Base-by-base conservation (phyloP, 2,888 invertebrate genomes). In the Idaea biselata region DNA sequence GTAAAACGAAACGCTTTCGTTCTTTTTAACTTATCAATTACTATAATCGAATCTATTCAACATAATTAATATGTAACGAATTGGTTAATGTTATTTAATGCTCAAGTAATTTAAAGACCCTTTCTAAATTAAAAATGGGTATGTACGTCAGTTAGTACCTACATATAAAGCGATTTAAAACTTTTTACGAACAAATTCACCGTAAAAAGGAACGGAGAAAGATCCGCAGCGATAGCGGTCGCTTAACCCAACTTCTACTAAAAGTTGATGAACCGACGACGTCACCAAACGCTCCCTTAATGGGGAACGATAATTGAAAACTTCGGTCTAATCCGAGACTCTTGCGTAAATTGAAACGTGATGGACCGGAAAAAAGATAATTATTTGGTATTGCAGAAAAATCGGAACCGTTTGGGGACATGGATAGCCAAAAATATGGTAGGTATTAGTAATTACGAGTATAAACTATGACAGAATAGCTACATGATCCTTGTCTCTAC, bases 251-350 rank as follows among this genome's bases (percentile, higher is more conserved):
- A 54, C 44, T 83, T 79, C 68, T 67, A 75, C 81, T 76, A 84
- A 84, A 85, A 84, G 83, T 83, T 84, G 82, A 84, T 84, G 84
- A 80, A 80, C 71, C 75, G 73, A 66, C 61, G 76, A 73, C 77
- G 75, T 75, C 73, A 77, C 71, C 76, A 74, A 73, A 70, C 74
- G 74, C 76, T 75, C 73, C 75, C 76, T 77, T 83, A 86, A 86
- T 83, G 82, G 83, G 75, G n/a, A 71, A 78, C 84, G 82, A 86
- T 87, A 87, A 87, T 86, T 87, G 87, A 87, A 87, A 87, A 87
- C 85, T 86, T 87, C 77, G 80, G 82, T 83, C 83, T 85, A 84
- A 84, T 83, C 83, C 78, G 76, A 81, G 78, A 80, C 77, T 79
- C 78, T 77, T 79, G 76, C 76, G 80, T 83, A 86, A 84, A 87